Conservation (phyloP, 1,140 invertebrate species). For the Ruditapes philippinarum region DNA sequence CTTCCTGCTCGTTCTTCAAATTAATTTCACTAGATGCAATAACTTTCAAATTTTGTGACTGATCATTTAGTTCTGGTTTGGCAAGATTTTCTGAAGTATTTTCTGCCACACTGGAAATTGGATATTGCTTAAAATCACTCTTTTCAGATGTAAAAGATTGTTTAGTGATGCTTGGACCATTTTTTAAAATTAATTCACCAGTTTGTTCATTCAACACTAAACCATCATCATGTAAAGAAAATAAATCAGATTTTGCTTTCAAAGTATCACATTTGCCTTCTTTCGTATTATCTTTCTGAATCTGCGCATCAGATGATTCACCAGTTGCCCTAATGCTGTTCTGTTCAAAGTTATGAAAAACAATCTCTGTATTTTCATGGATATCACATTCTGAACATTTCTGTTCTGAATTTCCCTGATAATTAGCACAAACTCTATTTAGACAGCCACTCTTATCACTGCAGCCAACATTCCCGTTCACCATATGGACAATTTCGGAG, state of each 20-base stretch:
- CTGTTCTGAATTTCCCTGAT: conserved; percentile 1
- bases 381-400: conserved; percentile 16
- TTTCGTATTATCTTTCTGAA: background rate
- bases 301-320: background rate
- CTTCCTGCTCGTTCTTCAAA: too few relatives aligned
- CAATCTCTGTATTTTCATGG: background rate
- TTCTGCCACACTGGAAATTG: too few relatives aligned
- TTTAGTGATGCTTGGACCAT: background rate
- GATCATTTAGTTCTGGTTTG: too few relatives aligned
- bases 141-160: too few relatives aligned
- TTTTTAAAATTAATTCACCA: conserved; percentile 31
- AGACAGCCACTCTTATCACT: conserved; percentile 3
- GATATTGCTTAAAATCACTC: too few relatives aligned
- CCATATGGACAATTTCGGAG: conserved; percentile 1
- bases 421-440: conserved; percentile 31
- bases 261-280: background rate
- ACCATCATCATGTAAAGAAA: background rate
- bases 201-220: conserved; percentile 44
- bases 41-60: too few relatives aligned
- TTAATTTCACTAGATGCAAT: too few relatives aligned
- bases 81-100: too few relatives aligned
- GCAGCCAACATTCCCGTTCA: conserved; percentile 1
- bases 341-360: background rate
- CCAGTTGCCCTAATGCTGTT: too few relatives aligned
- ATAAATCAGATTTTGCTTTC: background rate